Base-by-base conservation (phyloP, 1,140 invertebrate genomes). In the Antheraea mylitta region DNA sequence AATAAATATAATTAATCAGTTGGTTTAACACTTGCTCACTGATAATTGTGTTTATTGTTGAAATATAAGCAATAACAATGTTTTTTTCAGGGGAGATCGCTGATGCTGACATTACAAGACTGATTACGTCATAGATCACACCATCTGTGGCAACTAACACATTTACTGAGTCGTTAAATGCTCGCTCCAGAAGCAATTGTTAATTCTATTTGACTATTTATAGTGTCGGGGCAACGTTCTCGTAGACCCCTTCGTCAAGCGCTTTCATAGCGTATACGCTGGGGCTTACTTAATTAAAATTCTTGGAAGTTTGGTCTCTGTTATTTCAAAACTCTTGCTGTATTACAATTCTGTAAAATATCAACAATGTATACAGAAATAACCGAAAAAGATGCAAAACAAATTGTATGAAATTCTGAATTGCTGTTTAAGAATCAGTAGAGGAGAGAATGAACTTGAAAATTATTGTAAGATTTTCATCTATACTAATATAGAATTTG, bases 201-300 rank as follows among this genome's bases (percentile, higher is more conserved):
- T 53, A 53, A 53, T 13, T 9, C 45, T 53, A 53, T 30, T 36
- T 30, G 8, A 37, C 61, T 63, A 63, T 63, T 63, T 63, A 63
- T 63, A 63, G 59, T 60, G 11, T 13, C 30, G 61, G 61, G 61
- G 61, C 61, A 63, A 37, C 61, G 61, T n/a, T 13, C 61, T 37
- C 61, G 16, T 63, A 63, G 36, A 63, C 30, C 38, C 30, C 22
- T 37, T 30, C 22, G 61, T 30, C 19, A 37, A 63, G 9, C 10
- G 61, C 19, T 30, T 37, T 30, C 61, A 8, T 0, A 63, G 61
- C 30, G 19, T n/a, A 30, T 10, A 22, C 30, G 61, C 7, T 8
- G 0, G 19, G 61, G 61, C 0, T n/a, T 13, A 3, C 36, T 13
- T 37, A 63, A 63, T 63, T 36, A 63, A 63, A 63, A 37, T 63